Base-by-base conservation (phyloP, 2,888 invertebrate genomes). In the Drosophila anomalata region DNA sequence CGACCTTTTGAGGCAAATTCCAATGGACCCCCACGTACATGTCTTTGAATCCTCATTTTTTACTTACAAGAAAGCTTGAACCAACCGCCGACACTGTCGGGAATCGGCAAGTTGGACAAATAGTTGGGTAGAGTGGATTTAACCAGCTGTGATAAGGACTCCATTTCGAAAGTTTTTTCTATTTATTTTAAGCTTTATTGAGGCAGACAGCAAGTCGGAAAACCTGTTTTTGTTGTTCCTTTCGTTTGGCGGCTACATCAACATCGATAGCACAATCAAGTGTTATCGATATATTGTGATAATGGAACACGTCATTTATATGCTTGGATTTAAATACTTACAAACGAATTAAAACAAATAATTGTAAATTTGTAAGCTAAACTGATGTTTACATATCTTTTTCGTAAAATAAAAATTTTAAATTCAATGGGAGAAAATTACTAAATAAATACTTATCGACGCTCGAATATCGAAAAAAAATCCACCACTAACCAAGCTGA, bases 121-220 rank as follows among this genome's bases (percentile, higher is more conserved):
- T 98, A 98, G 92, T 96, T 95, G 5, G 97, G 97, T 79, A 97
- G 92, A 46, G 95, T 94, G 72, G 94, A 94, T 92, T 96, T 96
- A 4, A 97, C 94, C 87, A 97, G 92, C 89, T 94, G 94, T 56
- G 96, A 95, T 61, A 97, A 89, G 54, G 95, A 92, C 92, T 96
- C 95, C 97, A 97, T 97, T 90, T 65, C 41, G 11, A 24, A 14
- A 20, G 3, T 61, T 17, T 20, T 42, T 20, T 20, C 14, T 36
- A 44, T 24, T 66, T 47, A 42, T 17, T 60, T 50, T 50, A 7
- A n/a, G 11, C 20, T 39, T 31, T 55, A 22, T 20, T 29, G 7
- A 31, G n/a, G 26, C 31, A 36, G 24, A 22, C 24, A 1, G n/a
- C 22, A 9, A 24, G 42, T 50, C 24, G 8, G 42, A 53, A 68